These are phyloP conservation scores for Falcunculus frontatus DNA, from an alignment of 2,113 vertebrate genomes.

Conservation along the genomic window DNA sequence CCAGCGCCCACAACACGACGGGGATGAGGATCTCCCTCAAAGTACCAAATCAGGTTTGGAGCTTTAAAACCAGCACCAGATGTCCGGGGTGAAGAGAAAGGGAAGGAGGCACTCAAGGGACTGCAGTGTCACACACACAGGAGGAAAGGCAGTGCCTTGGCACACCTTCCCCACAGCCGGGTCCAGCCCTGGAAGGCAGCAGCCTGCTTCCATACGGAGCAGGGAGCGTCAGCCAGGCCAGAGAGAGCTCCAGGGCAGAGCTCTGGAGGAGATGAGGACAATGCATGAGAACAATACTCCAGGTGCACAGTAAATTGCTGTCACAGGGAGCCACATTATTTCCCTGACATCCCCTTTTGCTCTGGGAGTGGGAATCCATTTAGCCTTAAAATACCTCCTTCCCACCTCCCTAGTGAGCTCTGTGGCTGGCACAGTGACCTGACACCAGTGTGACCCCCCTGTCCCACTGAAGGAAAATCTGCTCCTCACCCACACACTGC, in stretches of 20 bases:
- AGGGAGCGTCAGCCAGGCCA: background rate
- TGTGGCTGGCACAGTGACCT: background rate
- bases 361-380: background rate
- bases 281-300: background rate
- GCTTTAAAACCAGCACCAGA: background rate
- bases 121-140: background rate
- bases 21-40: background rate
- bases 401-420: background rate
- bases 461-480: background rate
- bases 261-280: background rate
- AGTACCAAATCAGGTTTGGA: background rate
- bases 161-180: background rate
- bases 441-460: background rate
- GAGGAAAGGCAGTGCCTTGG: background rate
- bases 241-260: background rate
- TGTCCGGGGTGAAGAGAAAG: background rate
- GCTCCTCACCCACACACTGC: rapidly evolving
- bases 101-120: background rate
- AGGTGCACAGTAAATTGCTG: background rate
- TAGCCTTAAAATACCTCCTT: background rate
- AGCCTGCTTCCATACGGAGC: background rate
- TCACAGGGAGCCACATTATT: background rate
- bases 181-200: background rate
- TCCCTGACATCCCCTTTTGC: background rate
- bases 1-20: rapidly evolving